Evolutionary conservation across 2,113 vertebrate species (phyloP).

Genomic region (Gnathonemus longibarbis): DNA sequence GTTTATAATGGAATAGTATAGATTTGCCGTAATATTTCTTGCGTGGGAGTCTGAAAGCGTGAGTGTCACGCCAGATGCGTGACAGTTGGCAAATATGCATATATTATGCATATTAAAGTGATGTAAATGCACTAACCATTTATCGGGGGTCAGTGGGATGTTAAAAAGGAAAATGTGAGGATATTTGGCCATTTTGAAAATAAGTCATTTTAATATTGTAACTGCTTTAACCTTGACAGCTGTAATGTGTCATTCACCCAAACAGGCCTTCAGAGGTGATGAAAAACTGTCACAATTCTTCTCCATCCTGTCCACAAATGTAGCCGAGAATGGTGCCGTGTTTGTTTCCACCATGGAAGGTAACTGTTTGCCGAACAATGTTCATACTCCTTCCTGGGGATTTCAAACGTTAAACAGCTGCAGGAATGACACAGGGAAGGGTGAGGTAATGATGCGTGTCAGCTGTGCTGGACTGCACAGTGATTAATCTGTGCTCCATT

Average conservation of each 20-base stretch:
- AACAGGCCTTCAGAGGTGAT: slow-evolving; percentile 54
- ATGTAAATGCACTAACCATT: neutral
- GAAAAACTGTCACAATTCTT: slow-evolving; percentile 56
- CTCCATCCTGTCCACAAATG: slow-evolving; percentile 60
- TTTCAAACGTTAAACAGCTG: neutral
- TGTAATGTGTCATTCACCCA: neutral
- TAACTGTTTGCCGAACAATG: slow-evolving; percentile 25
- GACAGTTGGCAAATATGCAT: no score
- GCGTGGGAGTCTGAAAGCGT: no score
- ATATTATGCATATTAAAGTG: neutral
- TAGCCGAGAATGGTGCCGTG: slow-evolving; percentile 48
- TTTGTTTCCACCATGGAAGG: slow-evolving; percentile 73
- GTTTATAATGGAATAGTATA: no score
- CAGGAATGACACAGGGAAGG: neutral
- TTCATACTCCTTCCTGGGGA: neutral
- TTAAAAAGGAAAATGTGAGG: neutral
- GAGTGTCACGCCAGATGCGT: no score
- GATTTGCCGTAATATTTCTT: no score
- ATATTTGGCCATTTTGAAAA: neutral
- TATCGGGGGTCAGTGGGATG: neutral
- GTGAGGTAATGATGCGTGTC: neutral
- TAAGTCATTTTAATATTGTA: neutral
- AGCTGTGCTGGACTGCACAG: neutral
- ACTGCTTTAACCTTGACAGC: neutral
- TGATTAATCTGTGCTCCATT: neutral